Conservation (phyloP, 1,140 invertebrate genomes). For the Mercenaria mercenaria region DNA sequence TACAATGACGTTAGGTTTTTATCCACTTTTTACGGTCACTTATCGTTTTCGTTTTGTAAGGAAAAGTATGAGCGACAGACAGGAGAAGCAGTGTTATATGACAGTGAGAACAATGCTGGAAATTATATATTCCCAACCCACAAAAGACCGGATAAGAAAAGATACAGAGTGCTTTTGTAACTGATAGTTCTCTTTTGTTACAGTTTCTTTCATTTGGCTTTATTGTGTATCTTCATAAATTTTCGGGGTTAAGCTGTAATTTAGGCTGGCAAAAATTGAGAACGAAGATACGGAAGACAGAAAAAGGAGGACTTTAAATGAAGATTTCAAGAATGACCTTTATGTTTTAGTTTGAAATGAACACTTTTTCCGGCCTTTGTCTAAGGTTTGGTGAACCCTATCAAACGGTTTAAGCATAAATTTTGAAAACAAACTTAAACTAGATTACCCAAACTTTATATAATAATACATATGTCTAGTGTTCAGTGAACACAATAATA, state of each 20-base stretch:
- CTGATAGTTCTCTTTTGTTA: slow-evolving; percentile 54
- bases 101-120: slow-evolving; percentile 54
- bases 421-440: too few relatives aligned
- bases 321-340: not conserved
- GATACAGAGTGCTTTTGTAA: slow-evolving; percentile 60
- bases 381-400: not conserved
- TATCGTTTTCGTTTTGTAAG: slow-evolving; percentile 37
- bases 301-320: not conserved
- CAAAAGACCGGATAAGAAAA: slow-evolving; percentile 65
- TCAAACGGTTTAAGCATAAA: not conserved
- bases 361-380: not conserved
- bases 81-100: slow-evolving; percentile 37
- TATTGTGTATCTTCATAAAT: slow-evolving; percentile 60
- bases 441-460: too few relatives aligned
- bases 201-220: slow-evolving; percentile 45
- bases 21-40: slow-evolving; percentile 43
- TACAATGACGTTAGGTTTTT: not conserved
- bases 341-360: not conserved
- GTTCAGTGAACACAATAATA: too few relatives aligned
- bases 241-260: slow-evolving; percentile 27
- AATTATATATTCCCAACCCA: slow-evolving; percentile 63
- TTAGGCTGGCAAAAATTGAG: not conserved
- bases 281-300: not conserved
- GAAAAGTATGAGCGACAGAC: slow-evolving; percentile 28
- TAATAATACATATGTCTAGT: too few relatives aligned